Evolutionary conservation across 2,888 invertebrate species (phyloP), one percentile per base, ranked within the genome.

Genomic region (Falcaria lacertinaria): DNA sequence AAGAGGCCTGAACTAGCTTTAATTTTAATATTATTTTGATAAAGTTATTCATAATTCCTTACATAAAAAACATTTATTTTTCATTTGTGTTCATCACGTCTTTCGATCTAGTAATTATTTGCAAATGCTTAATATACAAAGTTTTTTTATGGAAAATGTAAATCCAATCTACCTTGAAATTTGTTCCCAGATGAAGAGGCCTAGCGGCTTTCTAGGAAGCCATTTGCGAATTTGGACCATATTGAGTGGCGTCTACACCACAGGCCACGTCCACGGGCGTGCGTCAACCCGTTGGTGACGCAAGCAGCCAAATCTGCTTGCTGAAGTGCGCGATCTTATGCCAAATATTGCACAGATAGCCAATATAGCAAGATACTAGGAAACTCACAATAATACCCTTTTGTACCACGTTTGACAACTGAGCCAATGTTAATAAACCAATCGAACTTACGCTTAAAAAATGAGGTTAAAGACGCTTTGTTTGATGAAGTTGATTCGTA

Each of bases 271-370:
- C 51, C 52, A 45, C 52, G 52, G 44, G 57, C 53, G 54, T 69
- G 61, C 71, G 71, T 71, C 71, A 71, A 57, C 52, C 50, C 54
- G 45, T 51, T 49, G 61, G 47, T 71, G 71, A 71, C 71, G 71
- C 60, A 68, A 51, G 33, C 34, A 16, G 22, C 34, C 15, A 15
- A 64, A 47, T 63, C 37, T 52, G 57, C 46, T 52, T 45, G 50
- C 42, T 49, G 57, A 61, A 61, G 52, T 57, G 60, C 57, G 62
- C 52, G 63, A 57, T 44, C 47, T 48, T 55, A 59, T 51, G 57
- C 60, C 55, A 62, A 66, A 68, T 62, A 63, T 64, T 65, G 67
- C 59, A 58, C 54, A 59, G 48, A 52, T 52, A 57, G 50, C 51
- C 44, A 54, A 48, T 50, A 50, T 44, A 57, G 51, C 53, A 60